Percentiles rank a stretch among this genome's conserved stretches.
Evolutionary conservation across 2,888 invertebrate genomes (phyloP).

Genomic region (Cerastoderma edule): DNA sequence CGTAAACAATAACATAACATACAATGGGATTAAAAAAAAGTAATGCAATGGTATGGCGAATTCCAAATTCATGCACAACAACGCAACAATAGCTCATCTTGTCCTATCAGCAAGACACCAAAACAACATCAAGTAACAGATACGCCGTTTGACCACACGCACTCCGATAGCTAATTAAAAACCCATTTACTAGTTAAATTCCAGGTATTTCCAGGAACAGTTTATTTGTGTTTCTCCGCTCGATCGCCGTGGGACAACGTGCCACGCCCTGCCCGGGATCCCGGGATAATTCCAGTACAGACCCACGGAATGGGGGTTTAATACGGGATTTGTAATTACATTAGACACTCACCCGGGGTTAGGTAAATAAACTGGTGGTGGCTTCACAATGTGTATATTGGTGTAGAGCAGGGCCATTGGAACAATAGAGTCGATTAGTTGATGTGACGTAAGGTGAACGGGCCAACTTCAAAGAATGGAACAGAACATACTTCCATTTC

Average conservation of each 20-base stretch:
- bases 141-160: not conserved
- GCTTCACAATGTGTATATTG: not conserved
- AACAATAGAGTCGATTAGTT: not conserved
- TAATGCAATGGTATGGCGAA: no score
- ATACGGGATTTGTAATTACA: not conserved
- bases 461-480: no score
- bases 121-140: no score
- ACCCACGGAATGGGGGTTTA: not conserved
- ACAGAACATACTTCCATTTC: no score
- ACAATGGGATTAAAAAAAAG: no score
- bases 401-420: not conserved
- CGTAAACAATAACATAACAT: no score
- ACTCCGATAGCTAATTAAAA: slow-evolving; percentile 7
- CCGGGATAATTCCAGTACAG: not conserved
- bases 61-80: no score
- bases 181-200: slow-evolving; percentile 7
- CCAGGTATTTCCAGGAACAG: slow-evolving; percentile 8
- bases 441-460: not conserved
- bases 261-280: not conserved
- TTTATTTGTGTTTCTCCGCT: slow-evolving; percentile 17
- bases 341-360: slow-evolving; percentile 12
- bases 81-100: no score
- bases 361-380: slow-evolving; percentile 15
- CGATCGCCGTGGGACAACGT: slow-evolving; percentile 16
- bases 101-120: no score